phyloP scores from a whole-genome alignment of 2,113 vertebrate species.

The Oryzias javanicus region DNA sequence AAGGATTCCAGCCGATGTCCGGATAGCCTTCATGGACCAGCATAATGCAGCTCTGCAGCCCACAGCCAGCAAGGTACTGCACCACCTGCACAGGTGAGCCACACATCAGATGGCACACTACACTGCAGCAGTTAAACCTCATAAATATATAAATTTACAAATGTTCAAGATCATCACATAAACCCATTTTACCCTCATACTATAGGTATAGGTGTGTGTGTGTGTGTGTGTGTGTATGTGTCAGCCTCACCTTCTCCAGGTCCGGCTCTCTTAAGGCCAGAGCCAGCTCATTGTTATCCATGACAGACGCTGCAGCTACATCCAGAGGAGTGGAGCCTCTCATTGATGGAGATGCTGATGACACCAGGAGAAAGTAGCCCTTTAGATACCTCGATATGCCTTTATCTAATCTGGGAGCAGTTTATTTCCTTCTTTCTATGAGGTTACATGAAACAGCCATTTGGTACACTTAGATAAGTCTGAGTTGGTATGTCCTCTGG shows the following conservation, averaged over 20 bases:
- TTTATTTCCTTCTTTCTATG: too few relatives aligned
- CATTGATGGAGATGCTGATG: constrained; percentile 92
- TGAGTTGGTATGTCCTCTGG: too few relatives aligned
- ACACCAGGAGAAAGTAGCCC: neutral
- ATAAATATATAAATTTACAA: too few relatives aligned
- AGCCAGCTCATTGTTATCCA: constrained; percentile 97
- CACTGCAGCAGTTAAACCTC: too few relatives aligned
- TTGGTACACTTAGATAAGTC: too few relatives aligned
- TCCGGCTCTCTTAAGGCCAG: constrained; percentile 93
- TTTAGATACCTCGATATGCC: neutral
- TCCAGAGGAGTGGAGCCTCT: constrained; percentile 94
- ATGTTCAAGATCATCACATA: neutral
- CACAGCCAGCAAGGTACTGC: constrained; percentile 93
- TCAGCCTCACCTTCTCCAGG: constrained; percentile 85
- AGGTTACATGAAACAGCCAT: too few relatives aligned
- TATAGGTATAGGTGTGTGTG: too few relatives aligned
- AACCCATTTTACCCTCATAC: too few relatives aligned
- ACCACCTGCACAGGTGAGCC: constrained; percentile 80
- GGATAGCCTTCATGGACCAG: constrained; percentile 90
- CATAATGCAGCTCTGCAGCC: constrained; percentile 91
- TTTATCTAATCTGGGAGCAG: neutral
- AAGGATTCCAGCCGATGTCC: constrained; percentile 96
- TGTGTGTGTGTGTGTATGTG: neutral
- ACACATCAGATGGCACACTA: neutral
- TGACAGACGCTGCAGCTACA: constrained; percentile 94